phyloP scores from a whole-genome alignment of 2,888 invertebrate species.

The Adelognathus sp. region DNA sequence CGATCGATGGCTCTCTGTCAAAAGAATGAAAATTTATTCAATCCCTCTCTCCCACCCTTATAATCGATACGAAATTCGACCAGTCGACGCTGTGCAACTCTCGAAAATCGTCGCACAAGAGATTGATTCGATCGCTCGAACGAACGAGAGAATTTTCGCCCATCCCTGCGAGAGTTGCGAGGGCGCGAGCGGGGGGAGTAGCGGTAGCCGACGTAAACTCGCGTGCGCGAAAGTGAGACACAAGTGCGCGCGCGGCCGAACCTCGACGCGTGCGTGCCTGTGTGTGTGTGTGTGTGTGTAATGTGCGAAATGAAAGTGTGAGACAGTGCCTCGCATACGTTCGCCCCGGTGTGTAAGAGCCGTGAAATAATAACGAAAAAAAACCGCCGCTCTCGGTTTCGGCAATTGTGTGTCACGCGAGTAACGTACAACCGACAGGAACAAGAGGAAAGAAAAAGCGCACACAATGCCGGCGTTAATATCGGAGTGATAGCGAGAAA shows the following conservation, averaged over 20 bases:
- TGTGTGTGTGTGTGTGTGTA: neutral
- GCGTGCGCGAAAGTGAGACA: slow-evolving; percentile 6
- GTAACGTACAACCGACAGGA: too few relatives aligned
- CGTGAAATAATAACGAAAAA: neutral
- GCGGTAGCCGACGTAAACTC: slow-evolving; percentile 33
- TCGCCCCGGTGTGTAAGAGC: too few relatives aligned
- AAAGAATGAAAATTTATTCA: neutral
- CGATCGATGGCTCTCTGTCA: neutral
- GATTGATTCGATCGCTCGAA: neutral
- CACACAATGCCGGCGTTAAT: neutral
- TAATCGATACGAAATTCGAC: neutral
- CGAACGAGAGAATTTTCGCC: slow-evolving; percentile 4
- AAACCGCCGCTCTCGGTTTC: slow-evolving; percentile 36
- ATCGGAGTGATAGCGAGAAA: slow-evolving; percentile 14
- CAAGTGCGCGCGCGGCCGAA: slow-evolving; percentile 34
- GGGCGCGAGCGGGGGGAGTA: slow-evolving; percentile 7
- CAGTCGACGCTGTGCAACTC: neutral
- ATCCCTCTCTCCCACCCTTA: neutral
- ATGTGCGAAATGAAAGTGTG: slow-evolving; percentile 39
- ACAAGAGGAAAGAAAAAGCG: slow-evolving; percentile 1
- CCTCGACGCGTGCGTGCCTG: too few relatives aligned
- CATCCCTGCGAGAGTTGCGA: slow-evolving; percentile 4
- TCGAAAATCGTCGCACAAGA: too few relatives aligned
- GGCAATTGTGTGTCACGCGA: too few relatives aligned
- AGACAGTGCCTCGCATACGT: neutral